phyloP scores from a whole-genome alignment of 2,113 vertebrate species.

The Lophochroa leadbeateri region DNA sequence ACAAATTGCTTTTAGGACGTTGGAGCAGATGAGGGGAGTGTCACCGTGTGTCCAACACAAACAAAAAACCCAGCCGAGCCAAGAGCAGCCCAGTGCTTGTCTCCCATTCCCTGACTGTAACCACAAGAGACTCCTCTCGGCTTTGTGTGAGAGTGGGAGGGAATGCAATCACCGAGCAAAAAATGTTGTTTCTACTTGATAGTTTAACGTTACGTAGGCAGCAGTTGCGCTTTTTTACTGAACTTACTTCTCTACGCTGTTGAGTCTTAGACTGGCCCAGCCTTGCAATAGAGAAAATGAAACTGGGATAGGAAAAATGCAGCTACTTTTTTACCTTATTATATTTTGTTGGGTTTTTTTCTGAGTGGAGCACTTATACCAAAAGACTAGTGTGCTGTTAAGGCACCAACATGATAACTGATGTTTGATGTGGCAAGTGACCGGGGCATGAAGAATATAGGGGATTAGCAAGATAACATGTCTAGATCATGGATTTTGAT shows the following conservation, averaged over 20 bases:
- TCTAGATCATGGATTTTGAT: not conserved
- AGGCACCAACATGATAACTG: not conserved
- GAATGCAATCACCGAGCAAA: not conserved
- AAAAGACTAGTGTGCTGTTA: not conserved
- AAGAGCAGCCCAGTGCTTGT: slow-evolving; percentile 30
- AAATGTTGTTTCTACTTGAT: not conserved
- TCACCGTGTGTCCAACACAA: slow-evolving; percentile 54
- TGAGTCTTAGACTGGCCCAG: not conserved
- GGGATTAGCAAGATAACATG: not conserved
- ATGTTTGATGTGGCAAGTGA: not conserved
- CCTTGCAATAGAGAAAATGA: not conserved
- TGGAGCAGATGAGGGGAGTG: slow-evolving; percentile 32
- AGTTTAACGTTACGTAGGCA: not conserved
- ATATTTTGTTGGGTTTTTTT: not conserved
- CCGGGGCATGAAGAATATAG: rapidly evolving
- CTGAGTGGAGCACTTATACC: not conserved
- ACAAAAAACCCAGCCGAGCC: not conserved
- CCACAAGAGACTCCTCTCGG: slow-evolving; percentile 43
- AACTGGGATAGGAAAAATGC: not conserved
- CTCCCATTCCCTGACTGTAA: slow-evolving; percentile 34
- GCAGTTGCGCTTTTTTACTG: not conserved
- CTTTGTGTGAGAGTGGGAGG: slow-evolving; percentile 28
- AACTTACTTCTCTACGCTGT: not conserved
- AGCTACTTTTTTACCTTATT: not conserved
- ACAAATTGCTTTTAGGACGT: slow-evolving; percentile 37